Evolutionary conservation across 2,113 vertebrate species (phyloP).

Genomic region (Odobenus rosmarus): DNA sequence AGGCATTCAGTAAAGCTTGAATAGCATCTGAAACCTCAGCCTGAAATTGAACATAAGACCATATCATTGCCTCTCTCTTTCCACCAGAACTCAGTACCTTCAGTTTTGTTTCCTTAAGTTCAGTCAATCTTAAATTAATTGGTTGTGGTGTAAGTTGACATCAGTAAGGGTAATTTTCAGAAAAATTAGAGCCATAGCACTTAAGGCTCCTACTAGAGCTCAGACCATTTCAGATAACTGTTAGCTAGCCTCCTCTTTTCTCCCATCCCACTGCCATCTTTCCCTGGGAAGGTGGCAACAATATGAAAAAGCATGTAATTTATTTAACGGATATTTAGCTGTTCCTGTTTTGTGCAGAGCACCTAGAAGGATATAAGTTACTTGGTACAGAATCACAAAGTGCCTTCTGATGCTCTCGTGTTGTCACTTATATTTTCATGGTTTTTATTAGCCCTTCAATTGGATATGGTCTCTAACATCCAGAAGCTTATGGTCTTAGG

Average conservation of each 20-base stretch:
- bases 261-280: background rate
- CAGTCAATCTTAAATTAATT: background rate
- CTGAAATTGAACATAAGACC: background rate
- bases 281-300: background rate
- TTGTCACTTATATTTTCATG: constrained; percentile 7
- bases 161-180: background rate
- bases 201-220: background rate
- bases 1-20: background rate
- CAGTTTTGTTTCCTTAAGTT: constrained; percentile 9
- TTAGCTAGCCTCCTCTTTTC: background rate
- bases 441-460: background rate
- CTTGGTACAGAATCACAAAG: background rate
- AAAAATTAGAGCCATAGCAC: background rate
- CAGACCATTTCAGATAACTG: background rate
- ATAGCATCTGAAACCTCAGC: constrained; percentile 5
- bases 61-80: background rate
- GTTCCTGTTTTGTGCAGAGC: background rate
- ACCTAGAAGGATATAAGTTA: background rate
- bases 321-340: background rate
- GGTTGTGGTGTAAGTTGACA: background rate
- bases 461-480: background rate
- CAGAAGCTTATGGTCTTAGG: background rate
- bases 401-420: background rate
- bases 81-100: background rate
- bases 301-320: background rate